These are phyloP conservation scores for Dromococcyx pavoninus DNA, from an alignment of 2,797 vertebrate genomes.

Conservation along the genomic window DNA sequence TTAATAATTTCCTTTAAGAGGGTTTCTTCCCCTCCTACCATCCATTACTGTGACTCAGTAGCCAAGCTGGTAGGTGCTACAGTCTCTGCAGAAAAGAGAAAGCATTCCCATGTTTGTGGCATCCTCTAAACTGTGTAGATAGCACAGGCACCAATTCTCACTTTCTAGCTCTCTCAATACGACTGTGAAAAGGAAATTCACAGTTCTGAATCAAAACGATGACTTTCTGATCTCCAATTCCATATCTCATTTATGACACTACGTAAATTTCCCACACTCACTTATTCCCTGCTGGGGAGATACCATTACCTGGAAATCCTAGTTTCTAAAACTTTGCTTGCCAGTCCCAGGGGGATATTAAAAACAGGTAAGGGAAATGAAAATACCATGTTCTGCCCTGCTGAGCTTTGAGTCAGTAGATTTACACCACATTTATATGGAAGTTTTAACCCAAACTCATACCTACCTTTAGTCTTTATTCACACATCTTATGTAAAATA, in stretches of 20 bases:
- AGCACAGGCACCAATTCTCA: not conserved
- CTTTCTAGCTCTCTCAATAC: not conserved
- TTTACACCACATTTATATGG: not conserved
- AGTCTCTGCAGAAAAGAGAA: not conserved
- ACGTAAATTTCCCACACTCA: not conserved
- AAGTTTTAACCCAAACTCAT: not conserved
- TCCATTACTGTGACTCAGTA: not conserved
- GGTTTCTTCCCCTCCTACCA: not conserved
- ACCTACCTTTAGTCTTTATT: not conserved
- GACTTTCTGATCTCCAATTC: not conserved
- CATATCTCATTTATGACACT: not conserved
- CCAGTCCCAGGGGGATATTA: not conserved
- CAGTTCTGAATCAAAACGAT: not conserved
- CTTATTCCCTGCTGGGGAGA: not conserved
- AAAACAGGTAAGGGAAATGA: not conserved
- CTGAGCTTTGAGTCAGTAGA: not conserved
- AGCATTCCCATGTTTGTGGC: rapidly evolving
- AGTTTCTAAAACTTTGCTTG: not conserved
- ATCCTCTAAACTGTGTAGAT: not conserved
- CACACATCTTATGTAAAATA: not conserved
- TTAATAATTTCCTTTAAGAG: not conserved
- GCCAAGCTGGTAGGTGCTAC: not conserved
- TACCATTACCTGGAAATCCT: not conserved
- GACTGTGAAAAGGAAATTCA: not conserved
- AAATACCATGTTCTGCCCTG: not conserved